Conservation (phyloP, 2,797 vertebrate genomes). For the Scolopax bukidnonensis region DNA sequence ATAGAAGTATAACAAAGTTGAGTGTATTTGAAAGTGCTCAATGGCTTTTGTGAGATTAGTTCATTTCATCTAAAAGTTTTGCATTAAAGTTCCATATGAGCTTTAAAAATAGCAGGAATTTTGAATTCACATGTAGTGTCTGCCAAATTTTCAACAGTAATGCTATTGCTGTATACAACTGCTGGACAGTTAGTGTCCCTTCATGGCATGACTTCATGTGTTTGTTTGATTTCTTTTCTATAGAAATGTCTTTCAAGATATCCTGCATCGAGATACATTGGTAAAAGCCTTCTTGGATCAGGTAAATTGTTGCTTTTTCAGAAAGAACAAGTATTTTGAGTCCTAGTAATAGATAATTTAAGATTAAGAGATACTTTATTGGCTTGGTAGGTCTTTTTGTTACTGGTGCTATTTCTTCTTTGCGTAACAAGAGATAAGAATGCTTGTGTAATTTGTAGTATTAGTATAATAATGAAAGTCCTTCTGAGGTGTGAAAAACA, state of each 20-base stretch:
- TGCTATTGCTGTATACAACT: background rate
- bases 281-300: slow-evolving; percentile 95
- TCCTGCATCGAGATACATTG: slow-evolving; percentile 91
- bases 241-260: slow-evolving; percentile 97
- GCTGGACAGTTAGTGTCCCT: background rate
- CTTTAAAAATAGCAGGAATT: background rate
- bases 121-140: background rate
- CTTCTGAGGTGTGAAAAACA: background rate
- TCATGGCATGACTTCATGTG: background rate
- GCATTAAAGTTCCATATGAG: background rate
- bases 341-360: background rate
- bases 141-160: background rate
- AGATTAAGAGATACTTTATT: background rate
- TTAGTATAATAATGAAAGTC: background rate
- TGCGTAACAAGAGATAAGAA: background rate
- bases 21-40: background rate
- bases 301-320: slow-evolving; percentile 79
- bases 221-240: slow-evolving; percentile 11
- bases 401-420: background rate
- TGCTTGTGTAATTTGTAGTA: background rate
- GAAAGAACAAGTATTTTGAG: background rate
- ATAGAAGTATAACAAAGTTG: background rate
- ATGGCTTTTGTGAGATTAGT: background rate
- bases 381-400: background rate
- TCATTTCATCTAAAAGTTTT: background rate